A percentile compares a stretch with the other conserved stretches of the same genome.
Evolutionary conservation across 2,888 invertebrate species (phyloP).

Genomic region (Diadromus collaris): DNA sequence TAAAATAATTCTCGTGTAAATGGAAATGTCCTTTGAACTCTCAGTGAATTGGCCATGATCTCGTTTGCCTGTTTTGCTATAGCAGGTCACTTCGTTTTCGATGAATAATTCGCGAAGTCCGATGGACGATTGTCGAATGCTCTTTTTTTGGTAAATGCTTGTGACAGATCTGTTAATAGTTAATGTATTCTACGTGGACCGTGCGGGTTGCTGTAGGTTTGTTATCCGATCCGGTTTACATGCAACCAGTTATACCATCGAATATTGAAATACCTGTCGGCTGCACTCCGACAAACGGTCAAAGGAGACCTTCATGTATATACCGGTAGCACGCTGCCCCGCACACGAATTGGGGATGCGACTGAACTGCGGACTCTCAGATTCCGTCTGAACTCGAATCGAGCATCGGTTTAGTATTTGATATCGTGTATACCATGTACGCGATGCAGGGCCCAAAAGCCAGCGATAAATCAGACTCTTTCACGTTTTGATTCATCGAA

Average conservation of each 20-base stretch:
- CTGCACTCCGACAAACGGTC: slow-evolving; percentile 28
- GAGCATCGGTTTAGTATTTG: slow-evolving; percentile 26
- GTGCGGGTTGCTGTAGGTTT: neutral
- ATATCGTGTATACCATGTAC: neutral
- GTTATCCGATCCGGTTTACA: slow-evolving; percentile 19
- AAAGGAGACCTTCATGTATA: slow-evolving; percentile 28
- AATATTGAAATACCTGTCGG: slow-evolving; percentile 45
- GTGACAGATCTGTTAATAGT: slow-evolving; percentile 17
- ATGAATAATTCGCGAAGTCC: slow-evolving; percentile 18
- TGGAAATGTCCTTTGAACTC: too few species aligned
- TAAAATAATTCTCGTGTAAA: too few species aligned
- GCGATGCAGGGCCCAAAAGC: neutral
- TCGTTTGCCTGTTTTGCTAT: neutral
- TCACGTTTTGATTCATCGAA: slow-evolving; percentile 38
- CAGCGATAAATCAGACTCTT: slow-evolving; percentile 26
- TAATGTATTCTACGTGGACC: slow-evolving; percentile 14
- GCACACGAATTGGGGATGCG: slow-evolving; percentile 21
- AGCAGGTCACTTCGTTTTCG: neutral
- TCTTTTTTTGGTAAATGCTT: neutral
- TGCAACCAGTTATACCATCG: slow-evolving; percentile 23
- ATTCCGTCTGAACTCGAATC: slow-evolving; percentile 20
- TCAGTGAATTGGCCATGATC: too few species aligned
- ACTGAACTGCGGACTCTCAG: slow-evolving; percentile 25
- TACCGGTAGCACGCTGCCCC: slow-evolving; percentile 3
- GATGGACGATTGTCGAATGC: neutral